Evolutionary conservation across 2,113 vertebrate species (phyloP), one percentile per base, ranked within the genome.

Genomic region (Tapirus terrestris): DNA sequence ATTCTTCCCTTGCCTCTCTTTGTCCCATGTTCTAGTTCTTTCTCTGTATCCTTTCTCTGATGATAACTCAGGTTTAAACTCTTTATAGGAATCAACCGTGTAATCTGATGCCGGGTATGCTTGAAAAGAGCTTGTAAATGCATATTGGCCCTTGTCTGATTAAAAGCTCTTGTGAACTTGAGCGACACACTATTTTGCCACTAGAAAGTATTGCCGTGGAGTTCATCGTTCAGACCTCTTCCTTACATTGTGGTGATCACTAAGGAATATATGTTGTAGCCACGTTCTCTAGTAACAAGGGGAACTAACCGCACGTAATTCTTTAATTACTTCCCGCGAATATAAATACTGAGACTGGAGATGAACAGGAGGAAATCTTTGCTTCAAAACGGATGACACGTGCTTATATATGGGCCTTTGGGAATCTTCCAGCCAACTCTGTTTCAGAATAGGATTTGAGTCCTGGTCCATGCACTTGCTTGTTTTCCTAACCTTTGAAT

Each of bases 111-210:
- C 98, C 96, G 0, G 58, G 75, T 87, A 94, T 97, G 76, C 96
- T 97, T 97, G 80, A 97, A 97, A 98, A 96, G 94, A 97, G 96
- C 96, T 97, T 98, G 93, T 97, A 88, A 96, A 91, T 91, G 96
- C 84, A 85, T 97, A 63, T 48, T 95, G 90, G 94, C 90, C 91
- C 72, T 94, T 89, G 4, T 77, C 58, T 97, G 93, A 98, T 96
- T 95, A 96, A 98, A 96, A 97, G 58, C 92, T 97, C 70, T 89
- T 56, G 77, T 63, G 61, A 96, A 91, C 89, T 96, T 97, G 21
- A 85, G 6, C 1, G 12, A 82, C 27, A 60, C 20, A 43, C 60
- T 93, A 0, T 77, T 79, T 51, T 97, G 0, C 36, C 86, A 58
- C 85, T 16, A 17, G 87, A 82, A 63, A 73, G 48, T 12, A 2